phyloP scores from a whole-genome alignment of 2,113 vertebrate genomes.

The Solenodon paradoxus region DNA sequence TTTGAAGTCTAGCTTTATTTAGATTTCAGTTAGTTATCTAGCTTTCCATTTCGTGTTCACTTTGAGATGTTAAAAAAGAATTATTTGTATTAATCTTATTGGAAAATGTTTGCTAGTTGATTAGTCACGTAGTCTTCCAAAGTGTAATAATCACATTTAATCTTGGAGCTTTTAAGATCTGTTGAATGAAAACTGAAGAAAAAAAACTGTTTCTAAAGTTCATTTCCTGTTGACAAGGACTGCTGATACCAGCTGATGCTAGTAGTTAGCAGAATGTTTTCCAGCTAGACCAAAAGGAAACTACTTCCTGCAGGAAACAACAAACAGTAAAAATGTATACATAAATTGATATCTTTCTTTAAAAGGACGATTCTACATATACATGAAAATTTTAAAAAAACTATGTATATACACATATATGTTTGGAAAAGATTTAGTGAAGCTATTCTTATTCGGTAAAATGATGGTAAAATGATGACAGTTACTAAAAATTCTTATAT shows the following conservation, averaged over 20 bases:
- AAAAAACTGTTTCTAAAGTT: background rate
- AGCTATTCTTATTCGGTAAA: background rate
- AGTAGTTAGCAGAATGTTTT: conserved; percentile 10
- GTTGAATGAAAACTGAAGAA: conserved; percentile 16
- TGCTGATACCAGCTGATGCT: background rate
- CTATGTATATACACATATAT: background rate
- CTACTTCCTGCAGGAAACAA: background rate
- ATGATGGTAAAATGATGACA: background rate
- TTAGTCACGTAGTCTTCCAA: background rate
- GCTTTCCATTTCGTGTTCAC: background rate
- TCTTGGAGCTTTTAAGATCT: conserved; percentile 10
- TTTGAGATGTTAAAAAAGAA: conserved; percentile 19
- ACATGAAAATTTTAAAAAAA: background rate
- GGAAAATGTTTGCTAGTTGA: background rate
- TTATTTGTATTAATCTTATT: background rate
- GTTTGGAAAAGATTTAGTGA: conserved; percentile 3
- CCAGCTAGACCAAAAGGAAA: background rate
- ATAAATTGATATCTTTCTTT: background rate
- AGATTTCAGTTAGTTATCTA: background rate
- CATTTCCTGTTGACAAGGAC: background rate
- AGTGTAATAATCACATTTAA: background rate
- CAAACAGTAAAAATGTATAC: background rate
- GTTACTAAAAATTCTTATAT: background rate
- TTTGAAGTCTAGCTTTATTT: background rate
- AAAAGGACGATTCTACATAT: background rate